A percentile compares a stretch with the other conserved stretches of the same genome.
Conservation (phyloP, 2,888 invertebrate genomes). For the Poecilobothrus nobilitatus region DNA sequence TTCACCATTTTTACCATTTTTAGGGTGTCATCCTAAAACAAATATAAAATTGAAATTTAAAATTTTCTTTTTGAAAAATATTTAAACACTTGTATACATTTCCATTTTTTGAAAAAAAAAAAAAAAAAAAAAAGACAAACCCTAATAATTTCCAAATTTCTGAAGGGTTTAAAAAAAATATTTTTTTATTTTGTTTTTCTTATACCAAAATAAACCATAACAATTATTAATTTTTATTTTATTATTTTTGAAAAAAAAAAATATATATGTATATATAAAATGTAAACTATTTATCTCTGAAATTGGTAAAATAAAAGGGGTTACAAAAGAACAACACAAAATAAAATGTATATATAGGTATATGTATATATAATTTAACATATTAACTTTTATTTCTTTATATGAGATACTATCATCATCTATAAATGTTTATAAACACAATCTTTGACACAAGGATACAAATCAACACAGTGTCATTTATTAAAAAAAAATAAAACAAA, state of each 20-base stretch:
- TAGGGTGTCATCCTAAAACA: conserved; percentile 2
- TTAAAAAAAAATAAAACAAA: too few relatives aligned
- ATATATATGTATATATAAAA: too few relatives aligned
- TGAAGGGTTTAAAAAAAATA: not conserved
- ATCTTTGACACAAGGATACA: not conserved
- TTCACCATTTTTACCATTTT: not conserved
- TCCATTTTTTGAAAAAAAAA: too few relatives aligned
- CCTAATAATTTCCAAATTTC: too few relatives aligned
- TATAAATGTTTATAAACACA: not conserved
- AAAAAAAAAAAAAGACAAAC: too few relatives aligned
- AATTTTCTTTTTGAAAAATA: not conserved
- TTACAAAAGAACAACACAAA: not conserved
- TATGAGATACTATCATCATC: not conserved
- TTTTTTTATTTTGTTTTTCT: too few relatives aligned
- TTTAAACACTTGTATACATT: not conserved
- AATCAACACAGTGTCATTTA: not conserved
- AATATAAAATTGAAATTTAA: not conserved
- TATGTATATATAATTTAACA: not conserved
- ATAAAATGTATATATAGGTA: not conserved
- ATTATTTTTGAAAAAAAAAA: too few relatives aligned
- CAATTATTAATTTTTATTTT: not conserved
- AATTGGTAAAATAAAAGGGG: not conserved
- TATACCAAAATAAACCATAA: not conserved
- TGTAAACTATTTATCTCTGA: too few relatives aligned
- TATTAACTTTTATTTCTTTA: not conserved